phyloP scores from a whole-genome alignment of 2,113 vertebrate species.

The Menidia beryllina region DNA sequence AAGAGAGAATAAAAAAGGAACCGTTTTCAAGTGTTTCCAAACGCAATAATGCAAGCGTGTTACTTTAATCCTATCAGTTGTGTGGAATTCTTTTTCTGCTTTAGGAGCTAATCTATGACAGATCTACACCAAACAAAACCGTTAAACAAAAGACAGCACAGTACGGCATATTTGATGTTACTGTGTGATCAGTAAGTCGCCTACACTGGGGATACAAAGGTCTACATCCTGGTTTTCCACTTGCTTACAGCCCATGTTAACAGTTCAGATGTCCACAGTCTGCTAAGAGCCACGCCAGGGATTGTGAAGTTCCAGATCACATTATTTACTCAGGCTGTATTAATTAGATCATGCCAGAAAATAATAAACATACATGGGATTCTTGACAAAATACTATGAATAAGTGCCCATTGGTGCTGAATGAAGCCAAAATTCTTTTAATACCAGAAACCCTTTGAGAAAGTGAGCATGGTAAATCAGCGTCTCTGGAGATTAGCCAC shows the following conservation, averaged over 20 bases:
- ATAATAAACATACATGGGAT: slow-evolving; percentile 9
- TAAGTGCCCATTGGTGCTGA: slow-evolving; percentile 18
- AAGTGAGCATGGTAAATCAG: slow-evolving; percentile 39
- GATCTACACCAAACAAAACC: too few species aligned
- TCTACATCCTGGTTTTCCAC: not conserved
- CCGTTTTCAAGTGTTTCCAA: too few species aligned
- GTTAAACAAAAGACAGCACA: too few species aligned
- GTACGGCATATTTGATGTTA: not conserved
- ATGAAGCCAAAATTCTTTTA: slow-evolving; percentile 15
- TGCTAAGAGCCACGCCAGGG: not conserved
- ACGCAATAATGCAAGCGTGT: too few species aligned
- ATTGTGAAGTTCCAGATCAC: not conserved
- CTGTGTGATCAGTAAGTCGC: not conserved
- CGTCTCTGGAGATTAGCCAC: slow-evolving; percentile 18
- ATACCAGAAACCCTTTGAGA: slow-evolving; percentile 22
- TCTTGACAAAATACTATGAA: slow-evolving; percentile 10
- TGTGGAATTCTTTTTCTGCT: too few species aligned
- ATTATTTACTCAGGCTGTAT: slow-evolving; percentile 3
- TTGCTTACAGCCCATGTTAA: not conserved
- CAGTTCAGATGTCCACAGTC: not conserved
- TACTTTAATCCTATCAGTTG: too few species aligned
- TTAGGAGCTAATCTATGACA: too few species aligned
- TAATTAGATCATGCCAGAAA: not conserved
- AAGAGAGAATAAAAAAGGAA: too few species aligned
- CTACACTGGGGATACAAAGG: not conserved